Conservation (phyloP, 1,140 invertebrate species). For the Dreissena polymorpha region DNA sequence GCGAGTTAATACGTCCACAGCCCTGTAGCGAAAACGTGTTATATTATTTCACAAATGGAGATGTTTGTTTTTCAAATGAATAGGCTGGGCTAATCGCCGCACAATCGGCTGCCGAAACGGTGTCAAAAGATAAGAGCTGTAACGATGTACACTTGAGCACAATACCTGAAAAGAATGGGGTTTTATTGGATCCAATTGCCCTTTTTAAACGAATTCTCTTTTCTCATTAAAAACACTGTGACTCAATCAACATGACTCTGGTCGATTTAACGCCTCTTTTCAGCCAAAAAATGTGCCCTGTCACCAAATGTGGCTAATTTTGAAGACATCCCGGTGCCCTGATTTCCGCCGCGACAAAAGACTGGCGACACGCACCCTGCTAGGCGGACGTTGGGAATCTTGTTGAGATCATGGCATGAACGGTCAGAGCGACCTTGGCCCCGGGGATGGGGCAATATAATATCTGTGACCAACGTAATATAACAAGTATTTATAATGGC, state of each 20-base stretch:
- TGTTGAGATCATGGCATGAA: no score
- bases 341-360: no score
- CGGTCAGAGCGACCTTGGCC: no score
- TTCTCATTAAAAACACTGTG: neutral
- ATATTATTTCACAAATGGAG: conserved; percentile 38
- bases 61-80: conserved; percentile 43
- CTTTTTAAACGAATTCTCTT: neutral
- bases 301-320: neutral
- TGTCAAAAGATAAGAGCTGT: conserved; percentile 47
- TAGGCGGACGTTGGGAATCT: no score
- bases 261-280: neutral
- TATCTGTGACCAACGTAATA: no score
- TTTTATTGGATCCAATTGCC: neutral
- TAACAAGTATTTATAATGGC: no score
- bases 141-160: conserved; percentile 15
- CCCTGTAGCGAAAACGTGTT: conserved; percentile 44
- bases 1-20: conserved; percentile 50
- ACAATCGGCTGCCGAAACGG: conserved; percentile 44
- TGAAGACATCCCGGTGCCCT: neutral
- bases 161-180: neutral
- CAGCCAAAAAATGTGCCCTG: neutral
- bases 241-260: neutral
- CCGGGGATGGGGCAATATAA: no score
- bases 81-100: conserved; percentile 25
- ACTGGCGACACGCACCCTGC: no score